phyloP scores from a whole-genome alignment of 2,888 invertebrate species.

The Choreutis nemorana region DNA sequence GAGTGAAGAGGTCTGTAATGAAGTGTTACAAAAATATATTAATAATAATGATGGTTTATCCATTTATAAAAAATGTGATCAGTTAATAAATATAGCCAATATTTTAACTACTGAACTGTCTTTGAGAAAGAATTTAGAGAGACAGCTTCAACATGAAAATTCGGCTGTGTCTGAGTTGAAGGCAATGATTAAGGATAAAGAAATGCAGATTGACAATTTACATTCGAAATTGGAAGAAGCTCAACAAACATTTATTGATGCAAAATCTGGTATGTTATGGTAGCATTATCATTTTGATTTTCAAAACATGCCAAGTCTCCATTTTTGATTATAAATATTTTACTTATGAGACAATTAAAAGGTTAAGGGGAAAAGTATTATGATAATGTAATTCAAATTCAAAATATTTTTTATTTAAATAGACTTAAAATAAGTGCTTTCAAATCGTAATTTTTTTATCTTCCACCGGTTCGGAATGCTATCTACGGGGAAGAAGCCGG shows the following conservation, averaged over 20 bases:
- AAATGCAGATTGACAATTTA: slow-evolving; percentile 18
- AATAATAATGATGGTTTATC: slow-evolving; percentile 5
- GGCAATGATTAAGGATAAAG: slow-evolving; percentile 21
- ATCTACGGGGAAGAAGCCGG: too few relatives aligned
- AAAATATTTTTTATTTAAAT: too few relatives aligned
- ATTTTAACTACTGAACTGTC: slow-evolving; percentile 20
- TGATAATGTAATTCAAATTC: too few relatives aligned
- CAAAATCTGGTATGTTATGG: slow-evolving; percentile 24
- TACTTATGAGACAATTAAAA: too few relatives aligned
- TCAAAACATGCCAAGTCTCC: too few relatives aligned
- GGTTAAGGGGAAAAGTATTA: too few relatives aligned
- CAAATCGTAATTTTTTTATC: too few relatives aligned
- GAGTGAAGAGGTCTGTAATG: slow-evolving; percentile 14
- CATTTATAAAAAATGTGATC: slow-evolving; percentile 16
- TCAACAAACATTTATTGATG: slow-evolving; percentile 18
- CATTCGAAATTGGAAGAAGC: slow-evolving; percentile 21
- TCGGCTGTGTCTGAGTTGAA: slow-evolving; percentile 16
- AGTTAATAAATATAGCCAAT: slow-evolving; percentile 21
- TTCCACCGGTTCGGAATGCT: too few relatives aligned
- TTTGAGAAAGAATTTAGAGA: slow-evolving; percentile 19
- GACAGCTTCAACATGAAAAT: slow-evolving; percentile 19
- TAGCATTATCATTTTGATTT: slow-evolving; percentile 1
- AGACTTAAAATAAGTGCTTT: too few relatives aligned
- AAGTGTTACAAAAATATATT: slow-evolving; percentile 17
- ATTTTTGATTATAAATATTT: too few relatives aligned